Evolutionary conservation across 1,140 invertebrate species (phyloP), one percentile per base, ranked within the genome.

Genomic region (Aphis craccivora): DNA sequence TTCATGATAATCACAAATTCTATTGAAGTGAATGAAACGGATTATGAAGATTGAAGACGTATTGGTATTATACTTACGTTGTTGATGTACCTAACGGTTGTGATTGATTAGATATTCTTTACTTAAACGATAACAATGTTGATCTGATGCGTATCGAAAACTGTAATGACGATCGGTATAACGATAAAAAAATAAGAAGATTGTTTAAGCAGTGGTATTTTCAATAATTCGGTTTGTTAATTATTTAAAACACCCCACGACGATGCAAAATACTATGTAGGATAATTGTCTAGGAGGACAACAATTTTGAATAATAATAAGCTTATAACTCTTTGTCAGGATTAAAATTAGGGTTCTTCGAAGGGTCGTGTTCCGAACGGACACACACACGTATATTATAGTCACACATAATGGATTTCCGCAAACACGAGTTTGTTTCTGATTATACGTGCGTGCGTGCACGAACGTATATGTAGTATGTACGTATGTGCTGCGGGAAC

Each of bases 241-340:
- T 84, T 93, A 86, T 93, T 93, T 93, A 93, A 86, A 93, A 93
- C n/a, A 22, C 30, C 53, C 53, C 40, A 14, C 2, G n/a, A 48
- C 84, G 20, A 25, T 35, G 2, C 11, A 1, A 37, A 37, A 37
- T 48, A 88, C 45, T 35, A 43, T 30, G 20, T 25, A 40, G n/a
- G n/a, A 84, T 35, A 23, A 84, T 86, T 53, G 81, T 67, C 91
- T 37, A 43, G 9, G 45, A n/a, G 37, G 91, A 86, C 45, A 25
- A 84, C 55, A 30, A 53, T 93, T 86, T 55, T 35, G 51, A 53
- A 55, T 93, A 93, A 93, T 93, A 53, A 93, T 93, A 53, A 83
- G 91, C 91, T 84, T 93, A 93, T 86, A 83, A n/a, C 81, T 93
- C 91, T 86, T 93, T 37, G 48, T 51, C 76, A 25, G 90, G 91